Conservation (phyloP, 2,113 vertebrate genomes). For the Anser brachyrhynchus region DNA sequence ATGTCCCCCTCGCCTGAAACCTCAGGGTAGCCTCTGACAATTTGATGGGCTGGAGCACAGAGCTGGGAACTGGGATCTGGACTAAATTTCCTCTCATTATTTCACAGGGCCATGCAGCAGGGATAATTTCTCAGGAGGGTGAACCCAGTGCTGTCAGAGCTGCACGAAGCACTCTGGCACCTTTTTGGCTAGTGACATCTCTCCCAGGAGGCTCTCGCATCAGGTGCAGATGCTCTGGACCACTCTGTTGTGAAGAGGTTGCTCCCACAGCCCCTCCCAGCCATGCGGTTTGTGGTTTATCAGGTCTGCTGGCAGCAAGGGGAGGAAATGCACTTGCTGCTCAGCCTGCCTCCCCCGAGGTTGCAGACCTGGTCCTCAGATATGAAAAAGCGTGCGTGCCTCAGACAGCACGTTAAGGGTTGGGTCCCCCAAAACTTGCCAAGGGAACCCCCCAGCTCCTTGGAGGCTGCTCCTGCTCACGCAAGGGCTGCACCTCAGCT, state of each 20-base stretch:
- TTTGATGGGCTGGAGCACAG: background rate
- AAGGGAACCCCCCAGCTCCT: background rate
- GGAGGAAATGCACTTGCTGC: conserved; percentile 35
- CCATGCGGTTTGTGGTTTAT: conserved; percentile 30
- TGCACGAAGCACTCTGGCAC: background rate
- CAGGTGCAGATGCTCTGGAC: conserved; percentile 7
- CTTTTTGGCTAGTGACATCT: background rate
- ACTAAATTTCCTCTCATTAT: background rate
- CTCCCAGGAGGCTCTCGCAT: background rate
- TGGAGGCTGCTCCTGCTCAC: fast-evolving
- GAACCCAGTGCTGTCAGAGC: background rate
- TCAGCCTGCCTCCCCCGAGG: background rate
- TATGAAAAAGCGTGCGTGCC: background rate
- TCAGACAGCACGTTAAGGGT: fast-evolving
- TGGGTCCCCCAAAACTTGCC: background rate
- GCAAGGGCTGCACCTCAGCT: background rate
- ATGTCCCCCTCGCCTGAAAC: background rate
- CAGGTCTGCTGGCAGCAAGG: conserved; percentile 36
- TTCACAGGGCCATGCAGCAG: background rate
- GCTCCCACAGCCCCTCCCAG: conserved; percentile 46
- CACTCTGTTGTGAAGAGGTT: background rate
- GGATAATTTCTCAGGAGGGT: background rate
- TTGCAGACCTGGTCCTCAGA: conserved; percentile 11
- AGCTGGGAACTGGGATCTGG: background rate
- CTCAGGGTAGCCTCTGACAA: background rate